Evolutionary conservation across 2,797 vertebrate species (phyloP).

Genomic region (Rhincodon typus): DNA sequence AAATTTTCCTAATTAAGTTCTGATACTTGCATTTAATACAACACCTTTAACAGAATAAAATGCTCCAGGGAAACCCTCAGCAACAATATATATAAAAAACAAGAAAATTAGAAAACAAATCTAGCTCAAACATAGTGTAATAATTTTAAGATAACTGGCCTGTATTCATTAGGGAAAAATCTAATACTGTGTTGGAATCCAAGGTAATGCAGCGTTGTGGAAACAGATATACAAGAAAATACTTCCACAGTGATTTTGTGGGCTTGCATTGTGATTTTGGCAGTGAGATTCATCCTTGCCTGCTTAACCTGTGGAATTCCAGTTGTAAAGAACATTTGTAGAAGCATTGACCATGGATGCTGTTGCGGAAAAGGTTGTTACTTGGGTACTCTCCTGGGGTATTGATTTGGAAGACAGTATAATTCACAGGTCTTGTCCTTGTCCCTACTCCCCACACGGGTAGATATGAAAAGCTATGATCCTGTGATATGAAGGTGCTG

Average conservation of each 20-base stretch:
- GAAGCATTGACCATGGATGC: background rate
- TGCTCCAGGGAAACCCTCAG: background rate
- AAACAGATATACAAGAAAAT: background rate
- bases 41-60: background rate
- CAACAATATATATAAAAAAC: background rate
- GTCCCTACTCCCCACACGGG: no score
- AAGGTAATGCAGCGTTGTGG: background rate
- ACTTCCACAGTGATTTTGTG: background rate
- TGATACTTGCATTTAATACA: background rate
- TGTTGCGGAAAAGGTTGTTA: background rate
- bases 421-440: background rate
- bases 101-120: background rate
- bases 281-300: background rate
- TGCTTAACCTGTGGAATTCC: background rate
- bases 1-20: background rate
- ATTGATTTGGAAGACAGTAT: background rate
- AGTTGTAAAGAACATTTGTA: background rate
- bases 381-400: background rate
- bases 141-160: background rate
- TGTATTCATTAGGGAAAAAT: background rate
- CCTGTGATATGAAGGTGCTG: no score
- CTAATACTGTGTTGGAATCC: background rate
- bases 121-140: background rate
- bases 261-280: background rate
- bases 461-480: background rate